Conservation (phyloP, 92 coral and sea anemone species). For the Bergia puertoricense region DNA sequence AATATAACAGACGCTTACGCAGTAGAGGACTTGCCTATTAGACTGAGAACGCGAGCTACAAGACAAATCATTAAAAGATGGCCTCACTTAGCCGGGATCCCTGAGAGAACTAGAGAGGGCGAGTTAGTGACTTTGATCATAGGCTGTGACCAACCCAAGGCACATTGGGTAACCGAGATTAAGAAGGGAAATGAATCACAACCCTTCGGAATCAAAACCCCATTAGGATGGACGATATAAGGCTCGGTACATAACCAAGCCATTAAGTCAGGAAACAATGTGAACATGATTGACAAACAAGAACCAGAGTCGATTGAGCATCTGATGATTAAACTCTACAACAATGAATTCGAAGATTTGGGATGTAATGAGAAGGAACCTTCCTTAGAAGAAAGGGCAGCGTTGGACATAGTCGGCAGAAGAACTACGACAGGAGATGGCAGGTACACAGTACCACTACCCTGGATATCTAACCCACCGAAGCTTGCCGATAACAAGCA, state of each 20-base stretch:
- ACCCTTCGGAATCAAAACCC: not conserved
- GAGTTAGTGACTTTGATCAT: not conserved
- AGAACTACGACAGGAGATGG: not conserved
- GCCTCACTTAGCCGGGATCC: not conserved
- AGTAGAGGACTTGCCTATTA: not conserved
- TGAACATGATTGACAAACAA: not conserved
- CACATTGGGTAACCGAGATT: too few species aligned
- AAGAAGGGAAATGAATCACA: too few species aligned
- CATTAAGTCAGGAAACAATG: not conserved
- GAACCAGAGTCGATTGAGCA: not conserved
- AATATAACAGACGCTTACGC: not conserved
- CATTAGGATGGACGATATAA: not conserved
- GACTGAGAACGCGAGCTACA: not conserved
- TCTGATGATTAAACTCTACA: not conserved
- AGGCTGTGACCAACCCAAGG: not conserved
- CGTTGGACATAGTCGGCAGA: not conserved
- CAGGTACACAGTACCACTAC: not conserved
- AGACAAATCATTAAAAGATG: not conserved
- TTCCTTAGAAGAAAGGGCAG: not conserved
- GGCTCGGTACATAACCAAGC: not conserved
- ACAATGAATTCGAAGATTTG: too few species aligned
- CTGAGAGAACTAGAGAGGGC: not conserved
- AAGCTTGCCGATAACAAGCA: not conserved
- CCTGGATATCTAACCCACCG: not conserved
- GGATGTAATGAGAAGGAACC: not conserved